Base-by-base conservation (phyloP, 2,797 vertebrate species). In the Sorex maritimensis region DNA sequence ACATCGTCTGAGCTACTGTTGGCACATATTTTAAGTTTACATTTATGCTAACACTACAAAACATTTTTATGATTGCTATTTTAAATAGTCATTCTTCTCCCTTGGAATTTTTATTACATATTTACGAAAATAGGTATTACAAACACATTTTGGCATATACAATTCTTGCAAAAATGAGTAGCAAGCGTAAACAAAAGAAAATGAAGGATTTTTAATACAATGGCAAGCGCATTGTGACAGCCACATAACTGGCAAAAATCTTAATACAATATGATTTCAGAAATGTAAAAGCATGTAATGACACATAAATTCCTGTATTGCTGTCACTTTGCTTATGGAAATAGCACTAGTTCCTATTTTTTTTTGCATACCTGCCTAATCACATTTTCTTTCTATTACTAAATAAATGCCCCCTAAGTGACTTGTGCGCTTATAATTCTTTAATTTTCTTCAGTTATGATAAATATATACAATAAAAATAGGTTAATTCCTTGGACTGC, bases 401-500 rank as follows among this genome's bases (percentile, higher is more conserved):
- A 23, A 61, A 41, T 19, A 88, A 52, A 80, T 24, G 84, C 49
- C 3, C 3, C 77, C 77, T 71, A 38, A 24, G 19, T 69, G n/a
- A 28, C 46, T 74, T 88, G 41, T 88, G 4, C 78, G 6, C 49
- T 73, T 41, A 8, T 63, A 12, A 30, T 68, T 61, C 19, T 52
- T 38, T 74, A 5, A 41, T 72, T 92, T 80, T 86, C 30, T 26
- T 69, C 21, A 67, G 13, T 74, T 61, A 87, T 67, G 79, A 82
- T 83, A 34, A 79, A 63, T 73, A 61, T 23, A 2, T 49, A 67
- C 26, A 9, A 67, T 82, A 81, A 75, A 92, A 52, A 52, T 89
- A 58, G 67, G 24, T 44, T 65, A 23, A 6, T 79, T 14, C 38
- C 72, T 79, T 87, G 38, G 90, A 44, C n/a, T 79, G 19, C 58